Conservation (phyloP, 2,797 vertebrate genomes). For the Alosa sapidissima region DNA sequence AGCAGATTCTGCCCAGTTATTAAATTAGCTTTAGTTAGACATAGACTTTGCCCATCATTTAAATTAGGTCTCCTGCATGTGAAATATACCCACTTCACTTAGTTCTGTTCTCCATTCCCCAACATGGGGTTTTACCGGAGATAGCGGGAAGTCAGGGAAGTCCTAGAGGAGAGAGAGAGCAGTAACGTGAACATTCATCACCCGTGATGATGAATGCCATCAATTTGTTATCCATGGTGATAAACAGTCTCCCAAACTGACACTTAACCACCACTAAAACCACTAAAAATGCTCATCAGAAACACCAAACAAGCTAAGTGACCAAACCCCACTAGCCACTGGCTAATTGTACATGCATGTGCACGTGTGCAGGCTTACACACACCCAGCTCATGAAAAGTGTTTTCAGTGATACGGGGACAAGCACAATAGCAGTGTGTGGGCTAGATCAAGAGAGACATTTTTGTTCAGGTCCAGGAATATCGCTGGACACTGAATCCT, state of each 20-base stretch:
- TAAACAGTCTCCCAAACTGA: not conserved
- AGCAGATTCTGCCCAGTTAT: too few species aligned
- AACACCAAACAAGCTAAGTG: not conserved
- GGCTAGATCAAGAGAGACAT: not conserved
- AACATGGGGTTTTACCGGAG: not conserved
- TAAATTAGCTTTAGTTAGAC: too few species aligned
- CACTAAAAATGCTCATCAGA: not conserved
- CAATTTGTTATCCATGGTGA: not conserved
- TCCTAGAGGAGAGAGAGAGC: constrained; percentile 28
- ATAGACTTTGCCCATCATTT: too few species aligned
- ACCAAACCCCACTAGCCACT: not conserved
- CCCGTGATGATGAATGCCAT: not conserved
- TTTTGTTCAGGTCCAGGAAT: not conserved
- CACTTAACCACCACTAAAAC: not conserved
- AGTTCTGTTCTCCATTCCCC: not conserved
- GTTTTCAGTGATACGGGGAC: not conserved
- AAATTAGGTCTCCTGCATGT: not conserved
- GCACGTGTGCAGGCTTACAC: not conserved
- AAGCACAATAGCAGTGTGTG: not conserved
- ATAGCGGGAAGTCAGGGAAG: constrained; percentile 32
- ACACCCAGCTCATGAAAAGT: too few species aligned
- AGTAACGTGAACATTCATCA: not conserved
- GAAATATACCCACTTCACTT: not conserved
- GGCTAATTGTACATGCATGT: not conserved
- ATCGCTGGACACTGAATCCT: not conserved